Base-by-base conservation (phyloP, 2,797 vertebrate species). In the Kryptopterus vitreolus region DNA sequence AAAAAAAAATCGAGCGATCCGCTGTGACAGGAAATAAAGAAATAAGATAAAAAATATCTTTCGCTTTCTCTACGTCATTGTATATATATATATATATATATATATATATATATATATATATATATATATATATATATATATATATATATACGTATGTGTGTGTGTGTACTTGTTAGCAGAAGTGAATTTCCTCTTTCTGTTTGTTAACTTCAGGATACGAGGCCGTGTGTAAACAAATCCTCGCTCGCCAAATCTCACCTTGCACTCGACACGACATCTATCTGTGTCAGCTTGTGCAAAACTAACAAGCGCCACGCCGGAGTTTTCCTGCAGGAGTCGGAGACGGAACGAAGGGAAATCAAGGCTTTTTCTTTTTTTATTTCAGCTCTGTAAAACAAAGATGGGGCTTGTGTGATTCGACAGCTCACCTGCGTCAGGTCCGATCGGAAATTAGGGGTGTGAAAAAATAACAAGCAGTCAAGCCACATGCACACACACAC, bases 161-260 rank as follows among this genome's bases (percentile, higher is more conserved):
- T 43, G 13, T 57, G 68, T 72, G 57, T 15, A 35, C 57, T 50
- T 50, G 66, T 52, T 52, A 72, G 58, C 46, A 24, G 68, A 72
- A 38, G 29, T 15, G 59, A 46, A 72, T 63, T 72, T 24, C 48
- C 5, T 53, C 61, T 66, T 77, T 66, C 53, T 43, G 58, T 57
- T 57, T 79, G 66, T 50, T 79, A 70, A 61, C 66, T 61, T 79
- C 69, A 38, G 68, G 68, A 10, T 53, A 26, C 46, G 43, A 38
- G 78, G 58, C 57, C 10, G 11, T 20, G 6, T 62, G 68, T 52
- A 79, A 79, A 79, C 78, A 79, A 52, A 35, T 24, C 31, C 48
- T 33, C 68, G 46, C 46, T 53, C 15, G 13, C 57, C 35, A 50
- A 62, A 35, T 70, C 65, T 46, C 43, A 61, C 35, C 78, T 69